Percentiles rank a stretch among this genome's conserved stretches.
Evolutionary conservation across 1,140 invertebrate species (phyloP).

Genomic region (Centruroides sculpturatus): DNA sequence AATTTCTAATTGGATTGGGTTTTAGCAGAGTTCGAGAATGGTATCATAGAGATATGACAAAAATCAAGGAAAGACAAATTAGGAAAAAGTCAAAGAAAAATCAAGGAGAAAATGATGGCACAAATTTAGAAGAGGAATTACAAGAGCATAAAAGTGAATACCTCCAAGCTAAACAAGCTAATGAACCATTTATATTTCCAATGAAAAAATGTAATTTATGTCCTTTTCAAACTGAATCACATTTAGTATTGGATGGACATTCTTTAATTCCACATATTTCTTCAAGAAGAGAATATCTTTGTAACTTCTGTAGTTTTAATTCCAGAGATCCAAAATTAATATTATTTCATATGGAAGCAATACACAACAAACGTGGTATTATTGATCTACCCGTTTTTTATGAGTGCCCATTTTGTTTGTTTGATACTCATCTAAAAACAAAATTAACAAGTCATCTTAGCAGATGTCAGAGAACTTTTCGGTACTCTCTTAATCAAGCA

Average conservation of each 20-base stretch:
- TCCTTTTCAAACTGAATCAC: conserved; percentile 82
- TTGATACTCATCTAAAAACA: conserved; percentile 87
- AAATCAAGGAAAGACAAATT: conserved; percentile 65
- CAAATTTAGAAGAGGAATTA: conserved; percentile 63
- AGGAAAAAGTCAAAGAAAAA: conserved; percentile 16
- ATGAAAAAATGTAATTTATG: conserved; percentile 78
- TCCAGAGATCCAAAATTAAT: conserved; percentile 73
- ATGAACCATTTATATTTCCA: conserved; percentile 62
- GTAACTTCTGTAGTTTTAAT: conserved; percentile 72
- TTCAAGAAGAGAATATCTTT: conserved; percentile 44
- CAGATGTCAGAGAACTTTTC: conserved; percentile 81
- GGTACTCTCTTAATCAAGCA: conserved; percentile 65
- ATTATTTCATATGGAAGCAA: conserved; percentile 75
- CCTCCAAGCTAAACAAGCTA: conserved; percentile 32
- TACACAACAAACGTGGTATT: conserved; percentile 65
- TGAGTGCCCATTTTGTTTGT: conserved; percentile 85
- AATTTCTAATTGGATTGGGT: conserved; percentile 85
- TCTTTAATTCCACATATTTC: conserved; percentile 83
- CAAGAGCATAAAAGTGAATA: conserved; percentile 69
- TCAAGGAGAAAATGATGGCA: conserved; percentile 39
- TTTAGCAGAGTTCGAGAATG: conserved; percentile 80
- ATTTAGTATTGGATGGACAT: conserved; percentile 71
- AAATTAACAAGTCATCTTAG: conserved; percentile 74
- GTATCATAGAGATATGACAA: conserved; percentile 77
- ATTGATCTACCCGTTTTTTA: conserved; percentile 74